These are phyloP conservation scores for Globodera ellingtonae DNA, from an alignment of 1,140 invertebrate species.

Conservation along the genomic window DNA sequence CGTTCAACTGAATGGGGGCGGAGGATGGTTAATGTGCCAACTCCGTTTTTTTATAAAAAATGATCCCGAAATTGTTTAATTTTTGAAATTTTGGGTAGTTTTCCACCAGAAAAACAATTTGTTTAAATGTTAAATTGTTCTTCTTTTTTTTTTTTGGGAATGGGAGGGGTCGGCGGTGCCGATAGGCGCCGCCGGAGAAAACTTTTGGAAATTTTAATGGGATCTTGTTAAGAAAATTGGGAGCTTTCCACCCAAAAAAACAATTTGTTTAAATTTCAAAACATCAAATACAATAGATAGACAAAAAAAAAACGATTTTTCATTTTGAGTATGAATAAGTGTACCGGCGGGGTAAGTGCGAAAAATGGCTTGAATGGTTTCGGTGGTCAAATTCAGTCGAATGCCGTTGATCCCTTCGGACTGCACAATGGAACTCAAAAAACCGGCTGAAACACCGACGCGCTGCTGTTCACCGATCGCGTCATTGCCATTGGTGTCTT, in stretches of 20 bases:
- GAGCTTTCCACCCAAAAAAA: not conserved
- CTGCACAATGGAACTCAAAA: constrained; percentile 73
- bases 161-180: too few relatives aligned
- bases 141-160: too few relatives aligned
- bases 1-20: constrained; percentile 75
- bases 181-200: too few relatives aligned
- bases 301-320: too few relatives aligned
- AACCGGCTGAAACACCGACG: constrained; percentile 69
- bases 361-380: constrained; percentile 96
- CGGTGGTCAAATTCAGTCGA: constrained; percentile 93
- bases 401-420: constrained; percentile 94
- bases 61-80: too few relatives aligned
- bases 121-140: too few relatives aligned
- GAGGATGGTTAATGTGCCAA: too few relatives aligned
- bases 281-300: constrained; percentile 23
- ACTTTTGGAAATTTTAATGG: too few relatives aligned
- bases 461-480: constrained; percentile 2
- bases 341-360: constrained; percentile 90
- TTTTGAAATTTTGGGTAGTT: too few relatives aligned
- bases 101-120: too few relatives aligned
- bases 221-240: too few relatives aligned
- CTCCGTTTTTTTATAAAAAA: too few relatives aligned
- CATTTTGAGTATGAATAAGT: constrained; percentile 28
- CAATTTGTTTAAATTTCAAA: not conserved
- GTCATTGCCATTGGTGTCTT: not conserved